phyloP scores from a whole-genome alignment of 2,888 invertebrate species.

The Pterostichus niger region DNA sequence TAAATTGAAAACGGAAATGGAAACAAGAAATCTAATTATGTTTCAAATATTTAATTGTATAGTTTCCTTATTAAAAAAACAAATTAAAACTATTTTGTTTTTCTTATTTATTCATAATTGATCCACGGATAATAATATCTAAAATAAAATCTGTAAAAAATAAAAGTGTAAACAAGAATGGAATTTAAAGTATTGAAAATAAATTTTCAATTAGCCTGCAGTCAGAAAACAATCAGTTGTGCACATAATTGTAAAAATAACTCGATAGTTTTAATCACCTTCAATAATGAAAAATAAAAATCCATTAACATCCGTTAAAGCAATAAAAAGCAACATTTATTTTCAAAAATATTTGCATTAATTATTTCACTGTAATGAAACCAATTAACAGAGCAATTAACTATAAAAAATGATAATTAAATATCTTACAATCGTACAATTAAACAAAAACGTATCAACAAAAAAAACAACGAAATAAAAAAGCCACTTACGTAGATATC shows the following conservation, averaged over 20 bases:
- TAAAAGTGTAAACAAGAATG: too few species aligned
- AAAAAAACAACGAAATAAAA: not conserved
- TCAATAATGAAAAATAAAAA: slow-evolving; percentile 27
- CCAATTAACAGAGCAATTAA: not conserved
- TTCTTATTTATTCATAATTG: too few species aligned
- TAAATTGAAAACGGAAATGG: too few species aligned
- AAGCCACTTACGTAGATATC: slow-evolving; percentile 56
- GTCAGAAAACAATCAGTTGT: slow-evolving; percentile 20
- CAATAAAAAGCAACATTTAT: not conserved
- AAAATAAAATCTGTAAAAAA: too few species aligned
- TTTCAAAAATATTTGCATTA: slow-evolving; percentile 18
- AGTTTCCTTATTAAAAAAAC: not conserved
- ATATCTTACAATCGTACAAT: slow-evolving; percentile 1
- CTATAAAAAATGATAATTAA: slow-evolving; percentile 12
- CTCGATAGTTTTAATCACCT: slow-evolving; percentile 42
- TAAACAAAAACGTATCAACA: not conserved
- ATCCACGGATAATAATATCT: too few species aligned
- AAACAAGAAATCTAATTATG: too few species aligned
- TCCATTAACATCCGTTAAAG: slow-evolving; percentile 6
- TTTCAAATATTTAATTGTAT: not conserved
- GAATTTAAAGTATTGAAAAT: not conserved
- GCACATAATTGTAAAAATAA: slow-evolving; percentile 9
- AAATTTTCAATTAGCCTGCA: not conserved
- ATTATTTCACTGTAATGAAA: not conserved
- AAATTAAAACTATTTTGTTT: too few species aligned